phyloP scores from a whole-genome alignment of 2,113 vertebrate genomes.

The Aepyceros melampus region DNA sequence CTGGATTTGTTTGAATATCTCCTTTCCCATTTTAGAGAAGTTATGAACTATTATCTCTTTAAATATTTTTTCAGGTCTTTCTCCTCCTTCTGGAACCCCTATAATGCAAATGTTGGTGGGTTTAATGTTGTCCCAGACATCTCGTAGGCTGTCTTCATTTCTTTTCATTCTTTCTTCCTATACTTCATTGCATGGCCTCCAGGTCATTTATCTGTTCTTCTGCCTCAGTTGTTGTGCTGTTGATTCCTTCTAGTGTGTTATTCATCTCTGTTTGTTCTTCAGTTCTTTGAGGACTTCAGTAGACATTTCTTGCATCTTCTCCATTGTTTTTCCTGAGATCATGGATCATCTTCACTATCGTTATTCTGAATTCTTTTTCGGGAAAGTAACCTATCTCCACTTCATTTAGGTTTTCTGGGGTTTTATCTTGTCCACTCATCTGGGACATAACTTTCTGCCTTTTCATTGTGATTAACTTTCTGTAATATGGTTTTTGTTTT shows the following conservation, averaged over 20 bases:
- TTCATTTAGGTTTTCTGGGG: neutral
- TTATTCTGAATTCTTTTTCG: neutral
- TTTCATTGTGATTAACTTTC: neutral
- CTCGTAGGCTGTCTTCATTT: neutral
- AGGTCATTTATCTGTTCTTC: neutral
- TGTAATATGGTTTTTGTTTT: neutral
- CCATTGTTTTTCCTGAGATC: neutral
- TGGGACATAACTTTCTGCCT: neutral
- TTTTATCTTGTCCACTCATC: neutral
- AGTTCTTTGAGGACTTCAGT: neutral
- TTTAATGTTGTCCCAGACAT: neutral
- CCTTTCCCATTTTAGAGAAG: neutral
- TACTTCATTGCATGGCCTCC: neutral
- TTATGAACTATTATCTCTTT: neutral
- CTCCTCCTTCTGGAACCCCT: neutral
- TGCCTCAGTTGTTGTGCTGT: neutral
- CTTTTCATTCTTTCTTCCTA: neutral
- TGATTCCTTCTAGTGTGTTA: neutral
- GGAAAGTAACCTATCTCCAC: neutral
- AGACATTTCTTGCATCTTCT: neutral
- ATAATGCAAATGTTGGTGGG: neutral
- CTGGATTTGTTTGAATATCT: neutral
- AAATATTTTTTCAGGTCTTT: neutral
- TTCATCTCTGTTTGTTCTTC: neutral
- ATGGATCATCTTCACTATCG: neutral